These are phyloP conservation scores for Chloroceryle amazona DNA, from an alignment of 2,797 vertebrate genomes.

Conservation along the genomic window DNA sequence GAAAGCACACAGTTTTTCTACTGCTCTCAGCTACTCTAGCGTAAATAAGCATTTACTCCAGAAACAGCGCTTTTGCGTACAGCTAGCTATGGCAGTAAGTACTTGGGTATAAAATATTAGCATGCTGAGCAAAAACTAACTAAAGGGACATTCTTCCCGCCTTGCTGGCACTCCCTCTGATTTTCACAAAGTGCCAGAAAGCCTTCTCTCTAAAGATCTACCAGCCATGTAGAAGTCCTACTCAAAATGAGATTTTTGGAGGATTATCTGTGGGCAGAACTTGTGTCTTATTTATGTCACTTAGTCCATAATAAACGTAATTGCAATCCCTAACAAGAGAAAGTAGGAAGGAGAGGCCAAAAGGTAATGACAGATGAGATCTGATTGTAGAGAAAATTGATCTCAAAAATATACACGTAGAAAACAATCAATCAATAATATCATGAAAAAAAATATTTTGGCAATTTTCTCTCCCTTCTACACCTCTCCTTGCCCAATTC, in stretches of 20 bases:
- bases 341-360: background rate
- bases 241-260: background rate
- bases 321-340: background rate
- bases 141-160: background rate
- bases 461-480: background rate
- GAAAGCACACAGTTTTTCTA: background rate
- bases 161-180: background rate
- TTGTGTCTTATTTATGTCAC: background rate
- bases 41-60: background rate
- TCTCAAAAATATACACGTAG: background rate
- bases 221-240: background rate
- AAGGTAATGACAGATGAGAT: background rate
- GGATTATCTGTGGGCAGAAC: background rate
- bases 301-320: background rate
- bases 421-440: background rate
- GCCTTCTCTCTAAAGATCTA: background rate
- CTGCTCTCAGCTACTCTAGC: background rate
- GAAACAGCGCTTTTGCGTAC: background rate
- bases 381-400: background rate
- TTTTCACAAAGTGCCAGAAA: background rate
- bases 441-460: background rate
- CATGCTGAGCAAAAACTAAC: background rate
- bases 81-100: background rate
- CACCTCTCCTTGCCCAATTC: rapidly evolving
- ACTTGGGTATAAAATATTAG: background rate